Evolutionary conservation across 1,140 invertebrate genomes (phyloP), one percentile per base, ranked within the genome.

Genomic region (Cydia strobilella): DNA sequence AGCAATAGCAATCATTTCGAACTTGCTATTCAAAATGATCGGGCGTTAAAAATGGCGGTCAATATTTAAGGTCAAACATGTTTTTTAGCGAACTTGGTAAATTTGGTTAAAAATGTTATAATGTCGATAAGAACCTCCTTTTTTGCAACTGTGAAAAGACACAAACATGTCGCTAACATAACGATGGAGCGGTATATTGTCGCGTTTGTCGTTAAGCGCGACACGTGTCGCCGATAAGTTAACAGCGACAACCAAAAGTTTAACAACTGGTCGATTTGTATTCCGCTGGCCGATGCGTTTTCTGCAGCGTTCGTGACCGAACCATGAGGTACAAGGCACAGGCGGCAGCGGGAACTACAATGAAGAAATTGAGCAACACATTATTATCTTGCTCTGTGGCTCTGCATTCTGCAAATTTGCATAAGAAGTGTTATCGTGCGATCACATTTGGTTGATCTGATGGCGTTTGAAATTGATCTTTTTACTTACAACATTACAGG

Each of bases 201-300:
- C 18, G 54, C 54, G 54, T 18, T 18, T 51, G 48, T 59, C 54
- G 20, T 59, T 59, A 23, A 59, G 15, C 51, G 51, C 54, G 18
- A 59, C 54, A 59, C 54, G 54, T n/a, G 18, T 23, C 54, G 54
- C 9, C 54, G 54, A 59, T 59, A 59, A 59, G 20, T 59, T 59
- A 59, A 59, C 51, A 59, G 4, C 20, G 54, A 59, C 54, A 59
- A 54, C 54, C 54, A 59, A 59, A 59, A 59, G 18, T 59, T 59
- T 59, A 51, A 59, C 54, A 59, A 59, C 54, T 10, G 54, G 54
- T n/a, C 54, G 54, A 59, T 59, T 59, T 59, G 54, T 59, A 59
- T 51, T 51, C 48, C 48, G 7, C 48, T 59, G 54, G 54, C 5
- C 54, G 20, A 20, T 59, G 54, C 54, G 54, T 59, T 59, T 51